Percentiles rank a stretch among this genome's conserved stretches.
phyloP scores from a whole-genome alignment of 2,888 invertebrate species.

The Philhelius pedissequus region DNA sequence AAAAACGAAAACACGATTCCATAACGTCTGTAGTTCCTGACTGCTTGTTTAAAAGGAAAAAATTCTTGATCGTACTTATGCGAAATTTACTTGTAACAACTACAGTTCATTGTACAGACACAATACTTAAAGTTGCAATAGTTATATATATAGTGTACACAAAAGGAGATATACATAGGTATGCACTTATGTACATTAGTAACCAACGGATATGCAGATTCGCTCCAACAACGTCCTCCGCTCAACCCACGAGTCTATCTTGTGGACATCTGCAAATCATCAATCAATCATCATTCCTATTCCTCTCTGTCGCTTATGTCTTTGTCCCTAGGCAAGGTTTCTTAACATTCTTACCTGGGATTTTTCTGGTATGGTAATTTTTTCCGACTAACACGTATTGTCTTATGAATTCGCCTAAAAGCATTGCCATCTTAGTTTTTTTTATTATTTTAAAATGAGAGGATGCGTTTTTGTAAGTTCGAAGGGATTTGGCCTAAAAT shows the following conservation, averaged over 20 bases:
- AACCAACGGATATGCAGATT: constrained; percentile 65
- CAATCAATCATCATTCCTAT: constrained; percentile 65
- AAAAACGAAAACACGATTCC: constrained; percentile 39
- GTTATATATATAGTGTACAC: background rate
- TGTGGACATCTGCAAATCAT: constrained; percentile 68
- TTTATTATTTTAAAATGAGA: too few species aligned
- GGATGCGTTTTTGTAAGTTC: too few species aligned
- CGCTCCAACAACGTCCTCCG: constrained; percentile 29
- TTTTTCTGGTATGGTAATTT: constrained; percentile 44
- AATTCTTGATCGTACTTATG: constrained; percentile 28
- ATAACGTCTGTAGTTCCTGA: constrained; percentile 46
- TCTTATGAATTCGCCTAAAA: background rate
- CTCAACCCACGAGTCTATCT: constrained; percentile 53
- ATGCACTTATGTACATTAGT: too few species aligned
- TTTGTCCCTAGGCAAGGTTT: constrained; percentile 23
- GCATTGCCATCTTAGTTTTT: background rate
- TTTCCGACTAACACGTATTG: background rate
- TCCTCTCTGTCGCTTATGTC: constrained; percentile 8
- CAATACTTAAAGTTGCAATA: constrained; percentile 30
- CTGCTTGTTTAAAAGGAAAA: background rate
- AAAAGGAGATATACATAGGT: constrained; percentile 5
- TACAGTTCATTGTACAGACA: constrained; percentile 40
- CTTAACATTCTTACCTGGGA: background rate
- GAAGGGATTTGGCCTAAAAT: too few species aligned
- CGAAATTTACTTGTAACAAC: constrained; percentile 22